Evolutionary conservation across 2,888 invertebrate genomes (phyloP), one percentile per base, ranked within the genome.

Genomic region (Celastrina argiolus): DNA sequence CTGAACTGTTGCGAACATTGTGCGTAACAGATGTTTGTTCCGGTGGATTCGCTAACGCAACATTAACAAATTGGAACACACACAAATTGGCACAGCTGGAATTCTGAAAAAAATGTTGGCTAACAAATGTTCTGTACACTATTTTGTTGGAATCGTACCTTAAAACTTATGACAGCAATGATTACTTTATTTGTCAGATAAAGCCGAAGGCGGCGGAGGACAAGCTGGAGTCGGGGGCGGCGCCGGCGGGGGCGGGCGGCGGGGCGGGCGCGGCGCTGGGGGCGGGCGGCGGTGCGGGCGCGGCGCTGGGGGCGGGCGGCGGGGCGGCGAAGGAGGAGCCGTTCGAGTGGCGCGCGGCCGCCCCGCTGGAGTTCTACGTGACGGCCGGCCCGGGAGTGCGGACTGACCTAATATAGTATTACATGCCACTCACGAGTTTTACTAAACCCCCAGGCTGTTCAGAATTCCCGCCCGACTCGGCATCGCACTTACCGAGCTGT

Each of bases 331-430:
- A 74, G 63, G 7, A 68, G 1, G 73, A 74, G 8, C 45, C 69
- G 39, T 76, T 74, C 69, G 76, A 76, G 58, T 75, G 74, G 72
- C 64, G 72, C 18, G 71, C 72, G 12, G 69, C 69, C 51, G 69
- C 68, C 41, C 69, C 68, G 41, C 69, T 73, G 66, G 74, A 78
- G 2, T 77, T 74, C 69, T 78, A 75, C 68, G 75, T 77, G n/a
- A 74, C 75, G 5, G 74, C 77, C n/a, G 76, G 74, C 5, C 77
- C 76, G n/a, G n/a, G n/a, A n/a, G n/a, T n/a, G n/a, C 4, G 75
- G 70, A 26, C n/a, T 34, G 18, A 18, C 28, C 42, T 59, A 18
- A 63, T 26, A 64, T 51, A 64, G 16, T 64, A 14, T 64, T 64
- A 45, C 45, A 64, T 16, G 31, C 18, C 10, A 61, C 39, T 36